These are phyloP conservation scores for Minunthozetes semirufus DNA, from an alignment of 2,888 invertebrate species.

Conservation along the genomic window DNA sequence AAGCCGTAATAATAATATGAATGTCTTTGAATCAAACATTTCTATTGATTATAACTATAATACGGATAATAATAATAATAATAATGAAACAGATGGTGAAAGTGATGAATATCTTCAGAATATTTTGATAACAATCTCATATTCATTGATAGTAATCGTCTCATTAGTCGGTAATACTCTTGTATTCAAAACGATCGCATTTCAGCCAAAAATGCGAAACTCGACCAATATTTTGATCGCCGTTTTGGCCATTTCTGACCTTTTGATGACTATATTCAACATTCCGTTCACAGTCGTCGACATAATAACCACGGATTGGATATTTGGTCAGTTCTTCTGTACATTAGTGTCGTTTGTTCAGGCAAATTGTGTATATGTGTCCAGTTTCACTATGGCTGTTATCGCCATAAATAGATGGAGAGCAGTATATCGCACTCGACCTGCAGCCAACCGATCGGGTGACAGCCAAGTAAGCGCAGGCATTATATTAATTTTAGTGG, in stretches of 20 bases:
- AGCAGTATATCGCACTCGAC: too few species aligned
- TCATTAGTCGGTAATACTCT: constrained; percentile 49
- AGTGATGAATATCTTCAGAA: too few species aligned
- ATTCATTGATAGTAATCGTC: constrained; percentile 51
- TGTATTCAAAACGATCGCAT: constrained; percentile 54
- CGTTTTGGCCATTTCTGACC: constrained; percentile 53
- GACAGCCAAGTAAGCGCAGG: too few species aligned
- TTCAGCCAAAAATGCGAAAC: too few species aligned
- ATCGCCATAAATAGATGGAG: constrained; percentile 26
- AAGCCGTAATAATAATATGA: too few species aligned
- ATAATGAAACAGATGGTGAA: too few species aligned
- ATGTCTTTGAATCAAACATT: too few species aligned
- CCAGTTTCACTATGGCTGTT: constrained; percentile 3
- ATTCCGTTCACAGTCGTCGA: constrained; percentile 47
- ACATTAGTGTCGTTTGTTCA: constrained; percentile 49
- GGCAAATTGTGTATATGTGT: constrained; percentile 42
- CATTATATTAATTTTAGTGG: too few species aligned
- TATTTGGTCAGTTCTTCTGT: constrained; percentile 50
- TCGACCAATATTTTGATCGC: constrained; percentile 55
- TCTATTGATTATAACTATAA: too few species aligned
- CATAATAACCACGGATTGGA: constrained; percentile 47
- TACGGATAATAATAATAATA: too few species aligned
- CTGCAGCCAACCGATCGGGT: too few species aligned
- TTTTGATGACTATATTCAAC: constrained; percentile 48
- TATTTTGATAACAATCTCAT: constrained; percentile 46